Evolutionary conservation across 2,888 invertebrate species (phyloP).

Genomic region (Tetragonisca angustula): DNA sequence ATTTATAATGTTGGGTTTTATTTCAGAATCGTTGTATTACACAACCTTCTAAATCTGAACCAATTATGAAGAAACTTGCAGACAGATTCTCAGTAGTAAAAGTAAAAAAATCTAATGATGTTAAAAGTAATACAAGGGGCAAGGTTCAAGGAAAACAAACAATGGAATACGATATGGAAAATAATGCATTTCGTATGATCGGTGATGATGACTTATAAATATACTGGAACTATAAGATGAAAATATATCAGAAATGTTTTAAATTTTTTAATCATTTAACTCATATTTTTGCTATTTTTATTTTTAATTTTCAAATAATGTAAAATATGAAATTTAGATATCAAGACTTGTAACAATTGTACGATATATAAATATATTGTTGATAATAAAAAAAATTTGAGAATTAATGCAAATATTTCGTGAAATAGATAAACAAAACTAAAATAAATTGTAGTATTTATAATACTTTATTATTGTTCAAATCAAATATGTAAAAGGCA

Average conservation of each 20-base stretch:
- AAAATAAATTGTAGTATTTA: slow-evolving; percentile 46
- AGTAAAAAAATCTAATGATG: slow-evolving; percentile 86
- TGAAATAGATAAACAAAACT: slow-evolving; percentile 41
- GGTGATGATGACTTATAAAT: slow-evolving; percentile 95
- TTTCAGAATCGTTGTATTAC: slow-evolving; percentile 60
- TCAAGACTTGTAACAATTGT: slow-evolving; percentile 39
- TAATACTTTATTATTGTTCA: slow-evolving; percentile 64
- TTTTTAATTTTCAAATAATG: slow-evolving; percentile 22
- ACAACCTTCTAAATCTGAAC: slow-evolving; percentile 84
- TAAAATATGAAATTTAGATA: slow-evolving; percentile 13
- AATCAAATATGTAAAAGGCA: slow-evolving; percentile 63
- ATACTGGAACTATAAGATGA: slow-evolving; percentile 3
- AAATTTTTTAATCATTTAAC: slow-evolving; percentile 16
- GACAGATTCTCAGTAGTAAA: slow-evolving; percentile 90
- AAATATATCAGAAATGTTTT: slow-evolving; percentile 31
- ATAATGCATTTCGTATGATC: slow-evolving; percentile 97
- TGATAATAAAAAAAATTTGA: slow-evolving; percentile 31
- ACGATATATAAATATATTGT: slow-evolving; percentile 35
- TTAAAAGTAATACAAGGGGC: slow-evolving; percentile 56
- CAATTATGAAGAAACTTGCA: slow-evolving; percentile 90
- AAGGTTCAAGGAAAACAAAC: slow-evolving; percentile 70
- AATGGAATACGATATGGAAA: slow-evolving; percentile 89
- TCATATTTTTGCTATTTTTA: slow-evolving; percentile 39
- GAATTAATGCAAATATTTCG: slow-evolving; percentile 21
- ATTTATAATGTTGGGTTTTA: not conserved